A percentile compares a stretch with the other conserved stretches of the same genome.
These are phyloP conservation scores for Ictidomys tridecemlineatus DNA, from an alignment of 2,113 vertebrate species.

Conservation along the genomic window DNA sequence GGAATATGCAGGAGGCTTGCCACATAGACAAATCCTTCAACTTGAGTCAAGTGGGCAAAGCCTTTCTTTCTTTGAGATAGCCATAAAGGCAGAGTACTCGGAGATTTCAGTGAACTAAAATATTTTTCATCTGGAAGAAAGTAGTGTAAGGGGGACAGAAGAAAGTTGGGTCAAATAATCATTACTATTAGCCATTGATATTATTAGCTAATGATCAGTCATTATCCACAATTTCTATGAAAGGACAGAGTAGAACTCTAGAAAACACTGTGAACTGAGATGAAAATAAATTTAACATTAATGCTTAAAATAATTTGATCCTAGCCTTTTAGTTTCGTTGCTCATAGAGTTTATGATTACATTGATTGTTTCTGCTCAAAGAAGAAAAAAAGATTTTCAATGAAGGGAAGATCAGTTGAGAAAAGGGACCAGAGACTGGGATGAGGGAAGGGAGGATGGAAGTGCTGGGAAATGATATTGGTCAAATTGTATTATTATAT, in stretches of 20 bases:
- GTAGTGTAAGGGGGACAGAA: not conserved
- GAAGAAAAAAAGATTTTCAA: not conserved
- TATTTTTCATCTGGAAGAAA: not conserved
- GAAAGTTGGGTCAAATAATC: not conserved
- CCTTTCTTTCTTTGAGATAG: not conserved
- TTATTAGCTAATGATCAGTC: not conserved
- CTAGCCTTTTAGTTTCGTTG: not conserved
- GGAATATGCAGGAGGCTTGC: not conserved
- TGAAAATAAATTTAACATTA: not conserved
- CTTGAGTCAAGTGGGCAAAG: not conserved
- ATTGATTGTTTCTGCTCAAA: not conserved
- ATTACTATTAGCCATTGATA: no score
- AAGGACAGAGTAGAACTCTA: not conserved
- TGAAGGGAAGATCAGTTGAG: no score
- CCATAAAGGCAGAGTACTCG: not conserved
- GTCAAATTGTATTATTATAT: no score
- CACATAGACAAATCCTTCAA: not conserved
- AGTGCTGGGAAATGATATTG: no score
- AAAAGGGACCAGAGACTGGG: no score
- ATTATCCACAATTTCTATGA: not conserved
- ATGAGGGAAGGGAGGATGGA: no score
- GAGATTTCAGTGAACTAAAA: not conserved
- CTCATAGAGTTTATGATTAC: not conserved
- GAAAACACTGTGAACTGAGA: not conserved
- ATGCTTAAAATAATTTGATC: not conserved